Evolutionary conservation across 2,888 invertebrate genomes (phyloP).

Genomic region (Empis livida): DNA sequence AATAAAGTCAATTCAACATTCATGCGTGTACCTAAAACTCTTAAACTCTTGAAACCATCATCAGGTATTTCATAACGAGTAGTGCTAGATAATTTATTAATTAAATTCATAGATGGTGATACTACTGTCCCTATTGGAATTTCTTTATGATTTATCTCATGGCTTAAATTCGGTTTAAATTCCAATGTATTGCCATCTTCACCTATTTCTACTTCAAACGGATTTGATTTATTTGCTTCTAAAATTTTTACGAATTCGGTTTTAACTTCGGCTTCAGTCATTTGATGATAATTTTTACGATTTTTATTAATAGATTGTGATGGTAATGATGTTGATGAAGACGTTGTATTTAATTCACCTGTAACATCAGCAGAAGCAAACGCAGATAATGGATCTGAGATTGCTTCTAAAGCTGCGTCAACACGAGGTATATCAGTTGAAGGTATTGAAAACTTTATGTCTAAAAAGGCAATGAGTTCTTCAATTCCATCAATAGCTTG

Average conservation of each 20-base stretch:
- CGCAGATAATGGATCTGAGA: neutral
- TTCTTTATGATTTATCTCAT: neutral
- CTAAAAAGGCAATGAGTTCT: conserved; percentile 33
- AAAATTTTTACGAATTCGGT: conserved; percentile 48
- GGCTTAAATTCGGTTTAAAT: neutral
- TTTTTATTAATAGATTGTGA: neutral
- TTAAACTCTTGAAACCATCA: conserved; percentile 26
- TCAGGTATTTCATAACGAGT: conserved; percentile 30
- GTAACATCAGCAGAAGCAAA: too few species aligned
- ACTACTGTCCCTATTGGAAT: neutral
- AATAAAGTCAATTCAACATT: conserved; percentile 28
- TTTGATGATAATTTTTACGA: too few species aligned
- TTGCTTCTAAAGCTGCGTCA: conserved; percentile 35
- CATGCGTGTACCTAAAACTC: conserved; percentile 25
- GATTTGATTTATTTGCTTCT: conserved; percentile 95
- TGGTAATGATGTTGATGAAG: neutral
- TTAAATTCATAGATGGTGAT: neutral
- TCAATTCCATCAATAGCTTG: conserved; percentile 39
- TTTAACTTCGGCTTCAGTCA: conserved; percentile 1
- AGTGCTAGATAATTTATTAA: conserved; percentile 1
- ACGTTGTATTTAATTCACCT: neutral
- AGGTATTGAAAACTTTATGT: conserved; percentile 21
- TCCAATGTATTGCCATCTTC: neutral
- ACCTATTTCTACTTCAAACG: conserved; percentile 77
- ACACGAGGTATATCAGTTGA: conserved; percentile 18